A percentile compares a stretch with the other conserved stretches of the same genome.
Conservation (phyloP, 2,888 invertebrate genomes). For the Rotaria socialis region DNA sequence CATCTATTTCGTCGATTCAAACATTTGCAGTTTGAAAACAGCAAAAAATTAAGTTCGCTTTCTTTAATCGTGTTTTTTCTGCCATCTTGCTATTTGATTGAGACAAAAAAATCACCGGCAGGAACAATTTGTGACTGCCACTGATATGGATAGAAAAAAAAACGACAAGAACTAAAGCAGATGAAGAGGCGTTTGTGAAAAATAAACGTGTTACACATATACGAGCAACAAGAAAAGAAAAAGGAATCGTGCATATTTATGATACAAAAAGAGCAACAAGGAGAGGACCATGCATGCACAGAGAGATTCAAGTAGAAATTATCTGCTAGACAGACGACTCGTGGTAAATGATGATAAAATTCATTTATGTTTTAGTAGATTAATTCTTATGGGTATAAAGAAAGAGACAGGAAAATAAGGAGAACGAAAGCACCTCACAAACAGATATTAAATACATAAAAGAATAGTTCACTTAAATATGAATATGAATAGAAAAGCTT, state of each 20-base stretch:
- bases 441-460: neutral
- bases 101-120: neutral
- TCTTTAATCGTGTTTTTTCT: neutral
- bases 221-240: neutral
- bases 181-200: neutral
- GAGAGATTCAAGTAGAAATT: neutral
- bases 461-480: slow-evolving; percentile 10
- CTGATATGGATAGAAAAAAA: neutral
- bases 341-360: neutral
- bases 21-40: neutral
- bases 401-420: neutral
- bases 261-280: neutral
- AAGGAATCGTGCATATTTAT: slow-evolving; percentile 16
- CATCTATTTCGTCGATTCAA: neutral
- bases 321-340: neutral
- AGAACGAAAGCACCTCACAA: neutral
- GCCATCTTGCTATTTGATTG: neutral
- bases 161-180: neutral
- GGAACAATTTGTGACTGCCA: neutral
- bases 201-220: slow-evolving; percentile 14
- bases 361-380: neutral
- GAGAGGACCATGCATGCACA: neutral
- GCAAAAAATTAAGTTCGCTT: neutral
- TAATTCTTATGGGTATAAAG: neutral
- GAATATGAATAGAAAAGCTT: slow-evolving; percentile 8